phyloP scores from a whole-genome alignment of 2,113 vertebrate genomes.

The Myiozetetes cayanensis region DNA sequence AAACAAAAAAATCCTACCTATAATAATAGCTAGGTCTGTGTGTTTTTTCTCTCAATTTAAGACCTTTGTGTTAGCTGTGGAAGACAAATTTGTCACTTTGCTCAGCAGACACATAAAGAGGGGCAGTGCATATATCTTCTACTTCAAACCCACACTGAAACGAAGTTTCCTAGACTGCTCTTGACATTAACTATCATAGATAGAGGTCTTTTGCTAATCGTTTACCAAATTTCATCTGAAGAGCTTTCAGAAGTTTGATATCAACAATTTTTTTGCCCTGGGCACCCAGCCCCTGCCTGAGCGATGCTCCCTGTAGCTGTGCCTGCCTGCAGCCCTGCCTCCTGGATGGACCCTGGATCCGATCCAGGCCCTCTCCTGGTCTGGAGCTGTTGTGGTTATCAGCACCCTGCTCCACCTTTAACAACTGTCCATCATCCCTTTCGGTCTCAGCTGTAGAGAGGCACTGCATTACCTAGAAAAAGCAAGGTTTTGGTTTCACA shows the following conservation, averaged over 20 bases:
- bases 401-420: neutral
- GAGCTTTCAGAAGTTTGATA: neutral
- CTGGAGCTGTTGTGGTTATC: neutral
- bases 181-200: neutral
- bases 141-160: neutral
- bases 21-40: neutral
- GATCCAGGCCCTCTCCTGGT: accelerated
- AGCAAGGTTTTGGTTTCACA: neutral
- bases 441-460: neutral
- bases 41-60: neutral
- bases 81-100: neutral
- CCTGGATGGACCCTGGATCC: neutral
- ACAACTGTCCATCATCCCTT: neutral
- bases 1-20: neutral
- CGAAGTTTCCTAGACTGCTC: neutral
- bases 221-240: neutral
- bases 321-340: neutral
- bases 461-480: neutral
- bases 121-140: neutral
- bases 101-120: neutral
- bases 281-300: neutral
- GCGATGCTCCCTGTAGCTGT: accelerated
- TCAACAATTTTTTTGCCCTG: neutral
- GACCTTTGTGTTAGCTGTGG: neutral
- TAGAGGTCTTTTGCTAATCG: neutral